Base-by-base conservation (phyloP, 2,113 vertebrate genomes). In the Meriones unguiculatus region DNA sequence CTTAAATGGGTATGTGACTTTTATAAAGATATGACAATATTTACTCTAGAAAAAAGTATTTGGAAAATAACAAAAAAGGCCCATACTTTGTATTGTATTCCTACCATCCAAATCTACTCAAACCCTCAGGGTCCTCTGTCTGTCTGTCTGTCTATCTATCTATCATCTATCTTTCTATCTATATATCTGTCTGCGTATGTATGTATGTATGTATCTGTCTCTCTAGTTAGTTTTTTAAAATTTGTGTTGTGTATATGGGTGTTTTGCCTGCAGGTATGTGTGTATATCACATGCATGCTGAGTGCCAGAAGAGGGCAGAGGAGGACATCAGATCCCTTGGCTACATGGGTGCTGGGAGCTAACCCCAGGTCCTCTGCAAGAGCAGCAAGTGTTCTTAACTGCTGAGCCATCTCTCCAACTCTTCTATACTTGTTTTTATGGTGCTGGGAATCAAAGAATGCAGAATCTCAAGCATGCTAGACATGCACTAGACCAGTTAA, bases 11-110 rank as follows among this genome's bases (percentile, higher is more conserved):
- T 67, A 14, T 90, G 67, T 86, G n/a, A 86, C 59, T 65, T 84
- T 82, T 90, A n/a, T 18, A 85, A 90, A 91, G n/a, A 65, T 96
- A 90, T 57, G 72, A 93, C 96, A 94, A 77, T 62, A 89, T 89
- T 90, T 93, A 59, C 25, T 96, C 59, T 86, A 78, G 89, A 96
- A 86, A 54, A 82, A 84, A 41, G 54, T 78, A 90, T 93, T 87
- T 96, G 25, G 73, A 77, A 94, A 91, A 93, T 28, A 86, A 28
- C 64, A 57, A 81, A 87, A 87, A 50, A 41, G 0, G 1, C 28
- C 15, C 22, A 7, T 78, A 32, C 28, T 77, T 15, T 64, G 2
- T 80, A 93, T 15, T 64, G 2, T 80, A 93, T 94, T 93, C 9
- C 35, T 96, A 46, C 38, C 30, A 82, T 32, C 6, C 25, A 96